A percentile compares a stretch with the other conserved stretches of the same genome.
Evolutionary conservation across 2,113 vertebrate species (phyloP).

Genomic region (Ellobius talpinus): DNA sequence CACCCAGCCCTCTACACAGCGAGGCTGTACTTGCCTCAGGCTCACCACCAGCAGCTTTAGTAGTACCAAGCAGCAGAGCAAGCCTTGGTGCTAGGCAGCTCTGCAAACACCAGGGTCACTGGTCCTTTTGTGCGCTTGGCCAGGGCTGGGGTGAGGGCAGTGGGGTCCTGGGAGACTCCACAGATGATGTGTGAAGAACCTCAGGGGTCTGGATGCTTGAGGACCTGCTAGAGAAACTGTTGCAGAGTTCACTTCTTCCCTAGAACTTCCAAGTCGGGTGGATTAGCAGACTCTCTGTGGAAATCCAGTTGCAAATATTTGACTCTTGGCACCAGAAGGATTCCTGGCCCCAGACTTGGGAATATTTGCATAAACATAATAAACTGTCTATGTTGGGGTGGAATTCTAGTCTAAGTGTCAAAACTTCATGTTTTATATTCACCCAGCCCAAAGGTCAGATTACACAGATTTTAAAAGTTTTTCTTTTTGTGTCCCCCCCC

Average conservation of each 20-base stretch:
- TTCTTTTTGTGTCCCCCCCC: too few species aligned
- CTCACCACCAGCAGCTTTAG: background rate
- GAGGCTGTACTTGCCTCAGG: background rate
- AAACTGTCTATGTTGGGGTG: background rate
- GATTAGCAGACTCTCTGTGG: background rate
- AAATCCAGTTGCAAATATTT: background rate
- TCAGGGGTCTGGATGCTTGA: background rate
- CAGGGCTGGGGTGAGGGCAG: background rate
- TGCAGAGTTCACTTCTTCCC: background rate
- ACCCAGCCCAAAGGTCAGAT: background rate
- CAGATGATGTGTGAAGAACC: background rate
- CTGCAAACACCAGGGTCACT: background rate
- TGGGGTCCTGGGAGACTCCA: background rate
- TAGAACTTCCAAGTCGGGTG: background rate
- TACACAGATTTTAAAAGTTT: background rate
- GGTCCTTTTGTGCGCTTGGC: background rate
- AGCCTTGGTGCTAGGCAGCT: background rate
- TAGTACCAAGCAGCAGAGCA: background rate
- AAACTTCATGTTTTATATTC: background rate
- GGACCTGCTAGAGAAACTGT: background rate
- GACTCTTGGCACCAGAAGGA: background rate
- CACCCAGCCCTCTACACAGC: too few species aligned
- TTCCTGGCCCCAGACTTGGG: background rate
- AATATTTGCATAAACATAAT: background rate
- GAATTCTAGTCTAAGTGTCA: background rate